Base-by-base conservation (phyloP, 2,888 invertebrate genomes). In the Lissonota sp. region DNA sequence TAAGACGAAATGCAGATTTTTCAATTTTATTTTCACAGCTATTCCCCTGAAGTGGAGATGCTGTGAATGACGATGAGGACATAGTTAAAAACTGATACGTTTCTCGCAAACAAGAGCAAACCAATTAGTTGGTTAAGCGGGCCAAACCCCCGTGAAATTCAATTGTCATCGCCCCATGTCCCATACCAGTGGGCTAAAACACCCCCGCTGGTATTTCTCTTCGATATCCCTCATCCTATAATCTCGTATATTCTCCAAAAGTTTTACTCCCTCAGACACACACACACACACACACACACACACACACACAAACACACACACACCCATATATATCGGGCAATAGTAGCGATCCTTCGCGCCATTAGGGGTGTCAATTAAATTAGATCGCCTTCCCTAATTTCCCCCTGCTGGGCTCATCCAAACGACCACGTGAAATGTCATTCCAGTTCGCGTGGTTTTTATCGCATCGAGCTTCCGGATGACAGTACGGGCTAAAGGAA, bases 101-200 rank as follows among this genome's bases (percentile, higher is more conserved):
- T 62, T 82, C 69, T 66, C 58, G 82, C 78, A 84, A 26, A 86
- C 89, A 88, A 86, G 89, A 90, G 90, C 88, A 90, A 92, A 91
- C 88, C 91, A 91, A 92, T 92, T 92, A 92, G 87, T 90, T 87
- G 90, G 91, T 91, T 92, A 92, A 92, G 89, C 90, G 89, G 86
- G 87, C 26, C 89, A 91, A 91, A 90, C 91, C 91, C 90, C 91
- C 89, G 90, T 92, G 91, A 92, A 92, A 92, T 92, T 92, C 91
- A 91, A 92, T 92, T 92, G 92, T 91, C 91, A 89, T 90, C 90
- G 86, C 90, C 91, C 90, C 89, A 91, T 90, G 90, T 26, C 26
- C 26, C 90, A 84, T 88, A 85, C 88, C 83, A 83, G 42, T 58
- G 82, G 84, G 86, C 87, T 85, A 90, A 49, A 91, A 90, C 90